These are phyloP conservation scores for Sphaeridia pumilis DNA, from an alignment of 2,888 invertebrate species.

Conservation along the genomic window DNA sequence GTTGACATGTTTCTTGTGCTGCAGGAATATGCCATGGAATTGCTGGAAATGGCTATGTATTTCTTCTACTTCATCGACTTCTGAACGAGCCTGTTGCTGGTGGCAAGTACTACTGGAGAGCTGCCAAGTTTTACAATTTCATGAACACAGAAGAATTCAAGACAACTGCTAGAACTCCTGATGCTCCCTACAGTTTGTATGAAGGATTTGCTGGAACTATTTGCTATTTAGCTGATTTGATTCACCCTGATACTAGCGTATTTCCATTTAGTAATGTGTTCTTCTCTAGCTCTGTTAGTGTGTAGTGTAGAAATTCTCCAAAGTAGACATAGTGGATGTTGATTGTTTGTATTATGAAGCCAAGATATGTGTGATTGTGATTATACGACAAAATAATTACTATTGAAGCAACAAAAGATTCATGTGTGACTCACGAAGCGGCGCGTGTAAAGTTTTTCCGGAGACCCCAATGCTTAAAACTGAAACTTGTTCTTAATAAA, in stretches of 20 bases:
- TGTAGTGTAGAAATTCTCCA: too few relatives aligned
- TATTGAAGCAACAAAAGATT: too few relatives aligned
- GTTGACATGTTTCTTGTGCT: constrained; percentile 11
- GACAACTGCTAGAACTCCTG: constrained; percentile 58
- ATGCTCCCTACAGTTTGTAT: constrained; percentile 68
- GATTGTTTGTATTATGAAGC: too few relatives aligned
- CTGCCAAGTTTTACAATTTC: constrained; percentile 63
- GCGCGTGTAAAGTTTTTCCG: too few relatives aligned
- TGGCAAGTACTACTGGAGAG: constrained; percentile 56
- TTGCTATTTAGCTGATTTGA: constrained; percentile 66
- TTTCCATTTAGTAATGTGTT: constrained; percentile 76
- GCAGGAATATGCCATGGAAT: constrained; percentile 72
- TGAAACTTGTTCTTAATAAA: too few relatives aligned
- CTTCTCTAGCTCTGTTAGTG: too few relatives aligned
- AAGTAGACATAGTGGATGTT: too few relatives aligned
- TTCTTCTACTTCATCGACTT: constrained; percentile 60
- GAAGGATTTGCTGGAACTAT: constrained; percentile 79
- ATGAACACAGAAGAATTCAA: constrained; percentile 55
- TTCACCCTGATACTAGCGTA: constrained; percentile 57
- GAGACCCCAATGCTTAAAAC: too few relatives aligned
- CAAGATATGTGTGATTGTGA: too few relatives aligned
- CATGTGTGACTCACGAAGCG: too few relatives aligned
- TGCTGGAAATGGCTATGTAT: constrained; percentile 72
- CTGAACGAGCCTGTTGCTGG: constrained; percentile 59
- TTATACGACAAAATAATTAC: too few relatives aligned